Conservation (phyloP, 1,140 invertebrate genomes). For the Contarinia nasturtii region DNA sequence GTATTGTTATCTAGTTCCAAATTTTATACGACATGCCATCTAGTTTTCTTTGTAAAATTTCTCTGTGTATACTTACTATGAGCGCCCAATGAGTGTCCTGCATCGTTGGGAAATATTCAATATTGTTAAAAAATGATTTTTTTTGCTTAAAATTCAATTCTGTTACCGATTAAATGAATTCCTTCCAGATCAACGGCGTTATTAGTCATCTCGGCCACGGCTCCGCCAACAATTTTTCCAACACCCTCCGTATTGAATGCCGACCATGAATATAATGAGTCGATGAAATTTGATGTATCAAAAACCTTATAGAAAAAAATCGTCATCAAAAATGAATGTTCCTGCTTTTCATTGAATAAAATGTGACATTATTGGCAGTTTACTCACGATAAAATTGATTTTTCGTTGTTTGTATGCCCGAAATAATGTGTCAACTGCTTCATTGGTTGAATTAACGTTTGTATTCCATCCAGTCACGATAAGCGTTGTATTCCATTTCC, state of each 20-base stretch:
- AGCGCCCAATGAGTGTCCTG: conserved; percentile 5
- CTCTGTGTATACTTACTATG: neutral
- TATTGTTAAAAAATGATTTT: too few relatives aligned
- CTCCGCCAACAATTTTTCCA: conserved; percentile 13
- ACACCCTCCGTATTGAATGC: conserved; percentile 21
- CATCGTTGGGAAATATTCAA: neutral
- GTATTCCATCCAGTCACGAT: neutral
- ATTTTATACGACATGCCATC: too few relatives aligned
- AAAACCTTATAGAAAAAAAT: conserved; percentile 11
- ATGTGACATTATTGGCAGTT: too few relatives aligned
- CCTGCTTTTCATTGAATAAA: too few relatives aligned
- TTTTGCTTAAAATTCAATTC: too few relatives aligned
- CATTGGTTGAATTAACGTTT: neutral
- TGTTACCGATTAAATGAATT: conserved; percentile 15
- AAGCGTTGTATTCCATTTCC: neutral
- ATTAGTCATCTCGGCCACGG: conserved; percentile 10
- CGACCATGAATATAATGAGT: conserved; percentile 21
- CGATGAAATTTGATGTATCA: conserved; percentile 16
- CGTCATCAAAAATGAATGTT: too few relatives aligned
- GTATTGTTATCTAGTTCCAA: too few relatives aligned
- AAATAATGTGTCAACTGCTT: neutral
- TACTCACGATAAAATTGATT: neutral
- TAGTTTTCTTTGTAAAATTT: too few relatives aligned
- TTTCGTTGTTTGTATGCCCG: neutral
- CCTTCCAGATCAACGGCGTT: conserved; percentile 11